phyloP scores from a whole-genome alignment of 2,888 invertebrate genomes.

The Xanthia togata region DNA sequence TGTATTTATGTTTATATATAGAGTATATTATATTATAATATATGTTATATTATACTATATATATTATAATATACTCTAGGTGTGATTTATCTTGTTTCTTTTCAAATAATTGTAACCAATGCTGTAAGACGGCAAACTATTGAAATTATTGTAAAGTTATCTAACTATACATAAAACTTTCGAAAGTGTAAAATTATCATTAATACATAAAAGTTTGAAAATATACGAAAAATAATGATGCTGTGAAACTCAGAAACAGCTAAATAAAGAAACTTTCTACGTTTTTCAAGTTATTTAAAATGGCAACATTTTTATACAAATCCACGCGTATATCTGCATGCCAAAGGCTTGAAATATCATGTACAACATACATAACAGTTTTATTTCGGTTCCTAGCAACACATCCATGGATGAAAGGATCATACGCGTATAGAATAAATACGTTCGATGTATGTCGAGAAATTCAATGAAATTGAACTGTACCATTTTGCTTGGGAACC shows the following conservation, averaged over 20 bases:
- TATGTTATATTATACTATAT: no score
- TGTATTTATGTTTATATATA: no score
- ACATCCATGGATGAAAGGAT: constrained; percentile 18
- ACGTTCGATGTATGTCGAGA: background rate
- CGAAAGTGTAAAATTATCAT: no score
- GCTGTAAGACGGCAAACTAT: background rate
- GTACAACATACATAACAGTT: constrained; percentile 8
- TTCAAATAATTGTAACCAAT: background rate
- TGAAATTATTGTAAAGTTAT: background rate
- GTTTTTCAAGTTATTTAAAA: constrained; percentile 7
- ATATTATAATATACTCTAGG: no score
- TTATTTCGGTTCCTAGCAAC: constrained; percentile 8
- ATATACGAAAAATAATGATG: background rate
- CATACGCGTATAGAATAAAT: constrained; percentile 15
- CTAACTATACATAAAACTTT: background rate
- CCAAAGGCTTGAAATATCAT: constrained; percentile 47
- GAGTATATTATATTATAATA: no score
- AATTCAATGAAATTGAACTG: constrained; percentile 43
- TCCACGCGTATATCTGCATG: constrained; percentile 32
- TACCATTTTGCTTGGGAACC: constrained; percentile 10
- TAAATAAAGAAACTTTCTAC: background rate
- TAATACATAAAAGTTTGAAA: background rate
- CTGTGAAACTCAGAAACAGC: background rate
- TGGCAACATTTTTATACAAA: constrained; percentile 10
- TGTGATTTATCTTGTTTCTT: background rate